phyloP scores from a whole-genome alignment of 1,140 invertebrate species.

The Drosophila paulistorum region DNA sequence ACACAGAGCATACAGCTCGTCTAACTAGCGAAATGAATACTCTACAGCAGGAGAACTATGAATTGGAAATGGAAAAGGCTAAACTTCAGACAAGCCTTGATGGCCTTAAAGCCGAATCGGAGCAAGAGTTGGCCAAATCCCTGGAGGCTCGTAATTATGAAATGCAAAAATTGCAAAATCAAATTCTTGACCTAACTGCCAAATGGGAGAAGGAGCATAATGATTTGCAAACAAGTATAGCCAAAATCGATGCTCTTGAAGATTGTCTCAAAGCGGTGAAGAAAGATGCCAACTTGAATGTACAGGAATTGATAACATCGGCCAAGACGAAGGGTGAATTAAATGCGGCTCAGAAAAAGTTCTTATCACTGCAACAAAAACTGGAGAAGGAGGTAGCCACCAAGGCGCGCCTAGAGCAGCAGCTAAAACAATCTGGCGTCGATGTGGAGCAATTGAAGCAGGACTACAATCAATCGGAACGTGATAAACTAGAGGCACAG shows the following conservation, averaged over 20 bases:
- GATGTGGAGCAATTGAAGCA: slow-evolving; percentile 85
- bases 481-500: slow-evolving; percentile 91
- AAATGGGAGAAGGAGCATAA: slow-evolving; percentile 66
- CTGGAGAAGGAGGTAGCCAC: slow-evolving; percentile 82
- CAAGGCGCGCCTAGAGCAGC: slow-evolving; percentile 60
- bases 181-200: slow-evolving; percentile 60
- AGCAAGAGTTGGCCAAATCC: slow-evolving; percentile 74
- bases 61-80: slow-evolving; percentile 73
- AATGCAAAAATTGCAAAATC: slow-evolving; percentile 77
- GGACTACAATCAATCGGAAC: slow-evolving; percentile 88
- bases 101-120: slow-evolving; percentile 78
- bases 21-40: slow-evolving; percentile 67
- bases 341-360: slow-evolving; percentile 83
- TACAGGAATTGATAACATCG: slow-evolving; percentile 82
- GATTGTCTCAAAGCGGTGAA: slow-evolving; percentile 83
- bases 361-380: slow-evolving; percentile 73
- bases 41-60: slow-evolving; percentile 72
- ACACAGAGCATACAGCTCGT: slow-evolving; percentile 83
- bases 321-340: slow-evolving; percentile 84
- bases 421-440: slow-evolving; percentile 56
- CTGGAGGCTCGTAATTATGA: slow-evolving; percentile 78
- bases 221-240: slow-evolving; percentile 71
- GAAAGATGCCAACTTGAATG: slow-evolving; percentile 80
- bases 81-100: slow-evolving; percentile 83
- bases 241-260: slow-evolving; percentile 82